Percentiles rank a stretch among this genome's conserved stretches.
These are phyloP conservation scores for Sebastes fasciatus DNA, from an alignment of 2,113 vertebrate species.

Conservation along the genomic window DNA sequence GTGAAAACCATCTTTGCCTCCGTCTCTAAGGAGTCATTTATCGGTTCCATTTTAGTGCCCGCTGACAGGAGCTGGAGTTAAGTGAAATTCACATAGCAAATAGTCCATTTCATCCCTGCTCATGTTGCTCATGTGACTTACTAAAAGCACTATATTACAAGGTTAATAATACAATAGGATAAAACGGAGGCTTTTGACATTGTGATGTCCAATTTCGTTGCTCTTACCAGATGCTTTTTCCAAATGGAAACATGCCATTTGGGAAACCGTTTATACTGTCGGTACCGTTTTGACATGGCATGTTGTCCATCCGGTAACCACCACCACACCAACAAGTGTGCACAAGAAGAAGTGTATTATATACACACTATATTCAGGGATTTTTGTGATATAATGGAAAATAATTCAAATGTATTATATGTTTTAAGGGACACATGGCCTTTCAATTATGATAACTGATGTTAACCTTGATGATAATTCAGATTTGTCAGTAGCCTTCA, in stretches of 20 bases:
- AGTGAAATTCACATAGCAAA: conserved; percentile 25
- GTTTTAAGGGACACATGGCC: background rate
- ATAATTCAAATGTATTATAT: background rate
- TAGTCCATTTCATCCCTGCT: conserved; percentile 8
- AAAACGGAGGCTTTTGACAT: background rate
- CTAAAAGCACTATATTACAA: background rate
- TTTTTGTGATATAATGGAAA: background rate
- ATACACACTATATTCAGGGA: too few species aligned
- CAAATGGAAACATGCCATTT: background rate
- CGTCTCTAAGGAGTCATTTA: conserved; percentile 14
- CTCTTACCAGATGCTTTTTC: background rate
- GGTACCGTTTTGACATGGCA: background rate
- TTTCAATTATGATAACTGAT: background rate
- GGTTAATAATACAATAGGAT: conserved; percentile 5
- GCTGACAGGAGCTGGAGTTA: conserved; percentile 21
- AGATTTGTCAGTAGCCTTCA: background rate
- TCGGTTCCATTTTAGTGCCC: conserved; percentile 25
- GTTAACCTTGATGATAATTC: background rate
- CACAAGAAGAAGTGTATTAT: background rate
- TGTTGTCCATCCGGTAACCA: background rate
- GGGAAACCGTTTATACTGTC: background rate
- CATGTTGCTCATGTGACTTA: conserved; percentile 3
- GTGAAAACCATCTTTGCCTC: conserved; percentile 14
- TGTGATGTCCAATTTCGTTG: background rate
- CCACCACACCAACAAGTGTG: background rate